phyloP scores from a whole-genome alignment of 1,140 invertebrate genomes.

The Oedothorax gibbosus region DNA sequence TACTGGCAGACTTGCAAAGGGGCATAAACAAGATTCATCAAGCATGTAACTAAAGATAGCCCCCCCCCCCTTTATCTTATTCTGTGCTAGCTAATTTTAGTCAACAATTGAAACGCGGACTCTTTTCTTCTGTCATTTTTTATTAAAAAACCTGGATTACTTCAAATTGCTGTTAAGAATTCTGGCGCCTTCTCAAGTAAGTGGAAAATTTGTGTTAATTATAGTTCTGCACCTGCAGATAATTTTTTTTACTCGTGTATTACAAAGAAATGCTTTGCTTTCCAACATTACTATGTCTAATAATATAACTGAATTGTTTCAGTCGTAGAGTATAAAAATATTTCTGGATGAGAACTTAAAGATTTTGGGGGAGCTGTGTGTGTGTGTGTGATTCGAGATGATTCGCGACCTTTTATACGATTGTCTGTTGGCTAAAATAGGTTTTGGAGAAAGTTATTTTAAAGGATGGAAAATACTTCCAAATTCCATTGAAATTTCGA shows the following conservation, averaged over 20 bases:
- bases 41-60: slow-evolving; percentile 53
- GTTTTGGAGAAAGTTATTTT: no score
- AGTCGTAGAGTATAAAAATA: background rate
- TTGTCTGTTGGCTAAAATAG: no score
- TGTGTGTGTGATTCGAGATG: no score
- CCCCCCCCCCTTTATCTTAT: slow-evolving; percentile 26
- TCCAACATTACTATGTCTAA: slow-evolving; percentile 3
- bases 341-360: background rate
- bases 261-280: background rate
- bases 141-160: slow-evolving; percentile 43
- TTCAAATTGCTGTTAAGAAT: slow-evolving; percentile 31
- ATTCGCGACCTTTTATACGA: no score
- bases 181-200: slow-evolving; percentile 43
- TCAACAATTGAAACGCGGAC: slow-evolving; percentile 53
- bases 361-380: no score
- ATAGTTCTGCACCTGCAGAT: slow-evolving; percentile 42
- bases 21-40: slow-evolving; percentile 21
- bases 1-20: background rate
- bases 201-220: slow-evolving; percentile 48
- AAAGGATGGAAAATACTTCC: no score
- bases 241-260: slow-evolving; percentile 11
- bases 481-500: no score
- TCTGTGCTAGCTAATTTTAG: slow-evolving; percentile 47
- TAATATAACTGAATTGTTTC: slow-evolving; percentile 30
- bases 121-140: slow-evolving; percentile 48